Conservation (phyloP, 2,888 invertebrate genomes). For the Didymodactylos carnosus region DNA sequence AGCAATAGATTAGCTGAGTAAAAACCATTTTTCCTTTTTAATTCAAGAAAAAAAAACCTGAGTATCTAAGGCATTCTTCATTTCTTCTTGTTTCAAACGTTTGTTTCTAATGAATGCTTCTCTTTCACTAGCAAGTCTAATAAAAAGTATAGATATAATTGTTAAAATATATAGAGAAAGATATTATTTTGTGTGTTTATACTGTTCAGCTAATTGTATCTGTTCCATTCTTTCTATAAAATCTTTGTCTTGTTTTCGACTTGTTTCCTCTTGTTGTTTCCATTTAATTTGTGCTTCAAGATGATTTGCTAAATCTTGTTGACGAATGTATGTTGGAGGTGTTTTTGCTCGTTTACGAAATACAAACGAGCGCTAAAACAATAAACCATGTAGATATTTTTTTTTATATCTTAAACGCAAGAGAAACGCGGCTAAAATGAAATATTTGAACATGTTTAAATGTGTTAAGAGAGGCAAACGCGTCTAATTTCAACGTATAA, state of each 20-base stretch:
- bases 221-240: constrained; percentile 32
- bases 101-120: constrained; percentile 28
- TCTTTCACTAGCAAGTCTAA: constrained; percentile 29
- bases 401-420: not conserved
- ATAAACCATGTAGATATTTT: not conserved
- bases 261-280: constrained; percentile 22
- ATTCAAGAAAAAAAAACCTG: constrained; percentile 20
- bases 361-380: constrained; percentile 27
- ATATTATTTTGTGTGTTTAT: not conserved
- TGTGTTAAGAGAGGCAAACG: no score
- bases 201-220: constrained; percentile 34
- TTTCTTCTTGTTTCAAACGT: constrained; percentile 24
- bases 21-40: no score
- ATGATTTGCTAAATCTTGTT: constrained; percentile 25
- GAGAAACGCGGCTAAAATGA: no score
- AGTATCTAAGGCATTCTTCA: constrained; percentile 27
- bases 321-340: constrained; percentile 27
- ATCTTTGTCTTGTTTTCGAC: constrained; percentile 24
- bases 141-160: constrained; percentile 15
- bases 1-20: not conserved
- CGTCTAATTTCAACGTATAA: no score
- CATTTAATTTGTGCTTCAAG: constrained; percentile 25
- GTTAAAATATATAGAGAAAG: no score
- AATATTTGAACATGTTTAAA: no score
- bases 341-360: constrained; percentile 31